Evolutionary conservation across 2,888 invertebrate genomes (phyloP), one percentile per base, ranked within the genome.

Genomic region (Keiferia lycopersicella): DNA sequence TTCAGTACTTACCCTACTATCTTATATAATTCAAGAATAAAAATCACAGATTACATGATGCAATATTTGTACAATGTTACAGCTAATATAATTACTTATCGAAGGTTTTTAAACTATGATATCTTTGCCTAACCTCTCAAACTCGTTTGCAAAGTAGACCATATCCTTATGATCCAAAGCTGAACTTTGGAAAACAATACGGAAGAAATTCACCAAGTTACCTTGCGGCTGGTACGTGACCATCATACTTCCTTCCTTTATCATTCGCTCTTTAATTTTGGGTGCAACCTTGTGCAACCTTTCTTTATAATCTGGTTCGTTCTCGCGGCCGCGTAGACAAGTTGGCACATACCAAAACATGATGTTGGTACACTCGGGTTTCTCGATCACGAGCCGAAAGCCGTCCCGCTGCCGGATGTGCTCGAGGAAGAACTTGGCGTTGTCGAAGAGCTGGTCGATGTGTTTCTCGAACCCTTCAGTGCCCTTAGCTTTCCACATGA

Each of bases 401-500:
- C 95, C 96, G 0, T 93, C 93, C n/a, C 95, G 88, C 7, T 93
- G 87, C 62, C 93, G 92, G 30, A 97, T 94, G 65, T 93, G 91
- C 51, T 94, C 92, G 0, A 94, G 92, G 79, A 97, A 96, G 79
- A 93, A 96, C 67, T 93, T 92, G 0, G 96, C 94, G 77, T 95
- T 94, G 65, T 95, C 94, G 78, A 97, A 96, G 0, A 97, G 92
- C 65, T 94, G 94, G 71, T 97, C 95, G 26, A 97, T 93, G 78
- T 97, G 97, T 63, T 93, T 93, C 73, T 96, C 95, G 38, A 97
- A 92, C 0, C 97, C 97, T 57, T 89, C 87, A 0, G 94, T 95
- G 0, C 97, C 97, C 86, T 98, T 98, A 6, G 98, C 98, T 78
- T 98, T 97, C 99, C 99, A 99, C 97, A 98, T 98, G 80, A 98